Evolutionary conservation across 2,113 vertebrate species (phyloP), one percentile per base, ranked within the genome.

Genomic region (Oreochromis niloticus): DNA sequence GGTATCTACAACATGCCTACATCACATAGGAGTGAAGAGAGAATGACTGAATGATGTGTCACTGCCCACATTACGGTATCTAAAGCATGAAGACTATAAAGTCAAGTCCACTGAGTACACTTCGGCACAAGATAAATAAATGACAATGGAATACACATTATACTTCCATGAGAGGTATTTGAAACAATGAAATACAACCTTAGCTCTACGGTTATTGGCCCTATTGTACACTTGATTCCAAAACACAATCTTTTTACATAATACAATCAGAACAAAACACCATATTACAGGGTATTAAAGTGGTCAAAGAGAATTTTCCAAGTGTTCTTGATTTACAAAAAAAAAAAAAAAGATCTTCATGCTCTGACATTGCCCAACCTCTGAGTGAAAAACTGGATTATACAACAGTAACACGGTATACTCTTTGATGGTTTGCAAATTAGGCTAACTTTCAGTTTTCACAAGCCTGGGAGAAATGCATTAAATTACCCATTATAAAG

Each of bases 231-330:
- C 81, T 83, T 68, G 75, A 90, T 89, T 90, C 87, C 81, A 88
- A 93, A 94, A 94, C 92, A 95, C 94, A 95, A 94, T 93, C 91
- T 91, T 90, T 88, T 88, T 91, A 92, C 88, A 95, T 80, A 73
- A 89, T 92, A 95, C 93, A 95, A 95, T 95, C 95, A 92, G 90
- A 92, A 89, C 68, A 92, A 87, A 90, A 90, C 71, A 92, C 80
- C 88, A 61, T 85, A 85, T 87, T 61, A 86, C 84, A 90, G 83
- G 73, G 30, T 73, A 90, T 90, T 95, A 96, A 96, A 95, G 95
- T 96, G 95, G 93, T 94, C 89, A 92, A 92, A 93, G 94, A 91
- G 80, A 59, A 90, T 83, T 92, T 73, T 86, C 32, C 56, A 91
- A 56, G 78, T 84, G 48, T 89, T 85, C 66, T 55, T 83, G 39